These are phyloP conservation scores for Gryon sp. DNA, from an alignment of 1,140 invertebrate genomes.

Conservation along the genomic window DNA sequence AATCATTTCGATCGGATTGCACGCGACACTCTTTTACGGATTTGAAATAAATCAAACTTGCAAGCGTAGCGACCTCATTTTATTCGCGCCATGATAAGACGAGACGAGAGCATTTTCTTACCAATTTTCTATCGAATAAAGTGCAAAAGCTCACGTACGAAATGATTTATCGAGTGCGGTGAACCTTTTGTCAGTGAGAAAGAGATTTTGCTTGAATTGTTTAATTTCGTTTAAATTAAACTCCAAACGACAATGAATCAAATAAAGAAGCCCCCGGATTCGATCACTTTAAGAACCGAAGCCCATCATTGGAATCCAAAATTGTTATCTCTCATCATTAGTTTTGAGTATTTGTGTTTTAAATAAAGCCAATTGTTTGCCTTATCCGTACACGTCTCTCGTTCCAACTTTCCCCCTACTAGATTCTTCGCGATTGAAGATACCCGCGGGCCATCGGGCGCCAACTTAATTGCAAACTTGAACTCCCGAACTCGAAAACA, in stretches of 20 bases:
- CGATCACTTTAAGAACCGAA: not conserved
- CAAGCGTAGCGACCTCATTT: slow-evolving; percentile 35
- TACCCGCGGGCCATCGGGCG: slow-evolving; percentile 27
- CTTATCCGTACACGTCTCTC: slow-evolving; percentile 10
- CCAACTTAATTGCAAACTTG: slow-evolving; percentile 46
- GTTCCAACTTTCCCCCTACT: slow-evolving; percentile 7
- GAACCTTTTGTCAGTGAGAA: slow-evolving; percentile 34
- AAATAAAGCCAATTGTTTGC: slow-evolving; percentile 27
- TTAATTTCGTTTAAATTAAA: slow-evolving; percentile 17
- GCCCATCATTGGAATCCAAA: too few species aligned
- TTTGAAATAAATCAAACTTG: slow-evolving; percentile 41
- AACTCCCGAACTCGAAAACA: slow-evolving; percentile 27
- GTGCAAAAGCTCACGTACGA: slow-evolving; percentile 47
- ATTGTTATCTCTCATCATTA: slow-evolving; percentile 32
- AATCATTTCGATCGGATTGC: slow-evolving; percentile 17
- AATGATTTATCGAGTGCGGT: slow-evolving; percentile 27
- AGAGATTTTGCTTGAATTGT: slow-evolving; percentile 1
- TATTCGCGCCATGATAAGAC: slow-evolving; percentile 10
- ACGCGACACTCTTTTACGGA: slow-evolving; percentile 1
- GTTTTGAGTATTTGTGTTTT: slow-evolving; percentile 35
- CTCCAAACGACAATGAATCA: slow-evolving; percentile 2
- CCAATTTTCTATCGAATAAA: slow-evolving; percentile 51
- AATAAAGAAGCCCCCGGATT: not conserved
- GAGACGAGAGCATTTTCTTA: slow-evolving; percentile 54
- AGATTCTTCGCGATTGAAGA: slow-evolving; percentile 16